Evolutionary conservation across 1,140 invertebrate genomes (phyloP).

Genomic region (Phthorimaea operculella): DNA sequence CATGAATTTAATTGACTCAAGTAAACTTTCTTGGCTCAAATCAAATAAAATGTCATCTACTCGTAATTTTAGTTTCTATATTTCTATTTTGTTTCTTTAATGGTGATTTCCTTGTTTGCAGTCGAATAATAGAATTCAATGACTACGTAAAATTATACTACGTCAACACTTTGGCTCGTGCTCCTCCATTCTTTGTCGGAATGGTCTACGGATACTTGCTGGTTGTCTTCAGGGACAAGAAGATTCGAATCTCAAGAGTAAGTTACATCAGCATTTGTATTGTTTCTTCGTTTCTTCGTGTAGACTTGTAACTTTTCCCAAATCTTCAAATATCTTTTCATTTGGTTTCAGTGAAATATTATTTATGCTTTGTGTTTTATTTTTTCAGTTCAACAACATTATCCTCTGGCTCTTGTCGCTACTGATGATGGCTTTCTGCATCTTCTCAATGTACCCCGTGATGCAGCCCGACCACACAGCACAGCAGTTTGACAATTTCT

Average conservation of each 20-base stretch:
- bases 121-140: constrained; percentile 9
- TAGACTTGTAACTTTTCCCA: neutral
- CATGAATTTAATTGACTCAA: no score
- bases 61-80: neutral
- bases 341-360: no score
- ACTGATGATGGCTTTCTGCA: constrained; percentile 23
- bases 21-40: no score
- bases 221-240: constrained; percentile 12
- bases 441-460: constrained; percentile 25
- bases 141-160: constrained; percentile 20
- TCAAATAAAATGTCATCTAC: no score
- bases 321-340: no score
- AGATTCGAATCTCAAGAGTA: constrained; percentile 16
- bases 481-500: constrained; percentile 41
- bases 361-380: no score
- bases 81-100: neutral
- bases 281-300: neutral
- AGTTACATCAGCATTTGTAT: neutral
- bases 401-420: constrained; percentile 24
- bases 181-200: constrained; percentile 25
- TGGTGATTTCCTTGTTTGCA: constrained; percentile 11
- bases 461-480: constrained; percentile 17
- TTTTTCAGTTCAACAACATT: constrained; percentile 19
- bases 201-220: constrained; percentile 31
- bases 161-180: constrained; percentile 21